A percentile compares a stretch with the other conserved stretches of the same genome.
phyloP scores from a whole-genome alignment of 2,113 vertebrate species.

The Pantherophis guttatus region DNA sequence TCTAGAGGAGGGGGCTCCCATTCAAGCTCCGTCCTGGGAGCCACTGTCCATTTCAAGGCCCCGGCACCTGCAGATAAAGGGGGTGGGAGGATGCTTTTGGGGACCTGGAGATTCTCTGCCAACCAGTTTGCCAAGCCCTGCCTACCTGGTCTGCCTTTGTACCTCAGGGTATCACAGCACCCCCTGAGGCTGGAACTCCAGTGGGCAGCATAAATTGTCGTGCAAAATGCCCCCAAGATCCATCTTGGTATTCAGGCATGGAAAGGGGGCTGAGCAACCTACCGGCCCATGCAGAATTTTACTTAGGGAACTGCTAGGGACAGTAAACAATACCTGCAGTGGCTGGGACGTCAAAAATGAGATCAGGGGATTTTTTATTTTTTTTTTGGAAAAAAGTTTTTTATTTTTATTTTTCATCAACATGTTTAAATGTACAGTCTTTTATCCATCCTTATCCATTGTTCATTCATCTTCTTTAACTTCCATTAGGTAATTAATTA shows the following conservation, averaged over 20 bases:
- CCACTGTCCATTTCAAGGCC: neutral
- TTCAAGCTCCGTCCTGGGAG: neutral
- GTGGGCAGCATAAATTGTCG: too few relatives aligned
- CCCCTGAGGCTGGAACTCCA: neutral
- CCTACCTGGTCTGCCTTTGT: too few relatives aligned
- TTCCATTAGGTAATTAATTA: too few relatives aligned
- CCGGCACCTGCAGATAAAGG: neutral
- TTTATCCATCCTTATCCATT: too few relatives aligned
- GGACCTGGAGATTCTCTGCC: neutral
- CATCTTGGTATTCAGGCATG: neutral
- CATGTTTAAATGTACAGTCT: too few relatives aligned
- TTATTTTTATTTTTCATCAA: too few relatives aligned
- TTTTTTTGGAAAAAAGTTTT: too few relatives aligned
- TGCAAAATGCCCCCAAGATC: neutral
- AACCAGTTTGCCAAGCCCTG: neutral
- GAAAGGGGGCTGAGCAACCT: neutral
- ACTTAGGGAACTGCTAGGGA: neutral
- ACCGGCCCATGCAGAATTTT: neutral
- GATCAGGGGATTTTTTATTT: neutral
- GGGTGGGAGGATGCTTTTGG: too few relatives aligned
- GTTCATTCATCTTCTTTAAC: too few relatives aligned
- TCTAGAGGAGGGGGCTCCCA: neutral
- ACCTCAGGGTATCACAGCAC: neutral
- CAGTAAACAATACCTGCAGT: rapidly evolving
- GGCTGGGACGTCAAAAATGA: neutral